These are phyloP conservation scores for Corbicula japonica DNA, from an alignment of 2,888 invertebrate species.

Conservation along the genomic window DNA sequence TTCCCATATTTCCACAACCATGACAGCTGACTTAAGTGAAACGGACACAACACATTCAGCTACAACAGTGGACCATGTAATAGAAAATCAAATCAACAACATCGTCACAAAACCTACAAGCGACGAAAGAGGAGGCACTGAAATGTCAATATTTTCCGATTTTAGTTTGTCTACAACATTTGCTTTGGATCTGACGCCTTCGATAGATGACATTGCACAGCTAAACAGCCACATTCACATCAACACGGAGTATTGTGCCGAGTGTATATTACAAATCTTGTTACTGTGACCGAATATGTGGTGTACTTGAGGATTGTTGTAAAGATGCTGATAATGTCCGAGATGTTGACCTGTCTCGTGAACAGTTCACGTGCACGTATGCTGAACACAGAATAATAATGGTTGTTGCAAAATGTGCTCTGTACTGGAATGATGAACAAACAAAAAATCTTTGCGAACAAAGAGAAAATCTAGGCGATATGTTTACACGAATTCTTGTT, in stretches of 20 bases:
- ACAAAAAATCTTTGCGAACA: constrained; percentile 25
- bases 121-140: no score
- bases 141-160: no score
- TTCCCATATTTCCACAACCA: no score
- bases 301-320: constrained; percentile 9
- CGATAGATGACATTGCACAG: neutral
- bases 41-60: no score
- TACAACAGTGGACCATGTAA: no score
- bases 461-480: neutral
- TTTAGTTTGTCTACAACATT: no score
- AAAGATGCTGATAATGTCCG: neutral
- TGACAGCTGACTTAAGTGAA: no score
- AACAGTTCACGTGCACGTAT: constrained; percentile 1
- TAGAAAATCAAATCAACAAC: no score
- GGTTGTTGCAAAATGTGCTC: neutral
- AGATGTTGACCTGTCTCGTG: neutral
- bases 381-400: neutral
- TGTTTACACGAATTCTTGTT: constrained; percentile 22
- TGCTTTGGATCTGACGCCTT: no score
- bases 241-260: neutral
- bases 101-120: no score
- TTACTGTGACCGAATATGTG: constrained; percentile 3
- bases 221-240: neutral
- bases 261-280: neutral
- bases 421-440: neutral